Evolutionary conservation across 2,888 invertebrate genomes (phyloP), one percentile per base, ranked within the genome.

Genomic region (Luperina nickerlii): DNA sequence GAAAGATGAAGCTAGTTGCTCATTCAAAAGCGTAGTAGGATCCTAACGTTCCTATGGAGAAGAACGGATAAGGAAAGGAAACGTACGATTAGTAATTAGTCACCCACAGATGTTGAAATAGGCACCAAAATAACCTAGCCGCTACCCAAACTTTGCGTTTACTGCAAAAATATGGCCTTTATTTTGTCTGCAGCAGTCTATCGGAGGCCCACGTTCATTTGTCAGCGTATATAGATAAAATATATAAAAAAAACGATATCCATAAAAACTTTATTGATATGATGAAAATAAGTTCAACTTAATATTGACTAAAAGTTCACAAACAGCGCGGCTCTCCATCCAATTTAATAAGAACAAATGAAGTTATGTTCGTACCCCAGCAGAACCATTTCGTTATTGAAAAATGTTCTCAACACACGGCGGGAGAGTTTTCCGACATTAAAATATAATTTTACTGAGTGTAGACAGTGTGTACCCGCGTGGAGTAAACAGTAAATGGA

Each of bases 291-390:
- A 65, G 71, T 65, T 70, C 51, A 54, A 74, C 51, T 38, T 78
- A 75, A 84, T 78, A 81, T 80, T 73, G 54, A 48, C 68, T 32
- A 57, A 68, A 79, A 76, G 62, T 79, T 79, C 70, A 76, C 74
- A 74, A 80, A 69, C 68, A 67, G 48, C 74, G 68, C 65, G 69
- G 75, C 66, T 76, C 75, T 32, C 66, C 77, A 70, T 83, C 67
- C 83, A 90, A 88, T 88, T 85, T 87, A 87, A 83, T 83, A 90
- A 83, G 79, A 90, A 82, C 87, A 88, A 90, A 87, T 83, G 81
- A 78, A 81, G 81, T 84, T 84, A 85, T 88, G 79, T 83, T 82
- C 74, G 80, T 70, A 66, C 66, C 45, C 48, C 74, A 75, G 76
- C 78, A 67, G 76, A 82, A 76, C 85, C 84, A 87, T 90, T 90